These are phyloP conservation scores for Chelon auratus DNA, from an alignment of 2,797 vertebrate genomes.

Conservation along the genomic window DNA sequence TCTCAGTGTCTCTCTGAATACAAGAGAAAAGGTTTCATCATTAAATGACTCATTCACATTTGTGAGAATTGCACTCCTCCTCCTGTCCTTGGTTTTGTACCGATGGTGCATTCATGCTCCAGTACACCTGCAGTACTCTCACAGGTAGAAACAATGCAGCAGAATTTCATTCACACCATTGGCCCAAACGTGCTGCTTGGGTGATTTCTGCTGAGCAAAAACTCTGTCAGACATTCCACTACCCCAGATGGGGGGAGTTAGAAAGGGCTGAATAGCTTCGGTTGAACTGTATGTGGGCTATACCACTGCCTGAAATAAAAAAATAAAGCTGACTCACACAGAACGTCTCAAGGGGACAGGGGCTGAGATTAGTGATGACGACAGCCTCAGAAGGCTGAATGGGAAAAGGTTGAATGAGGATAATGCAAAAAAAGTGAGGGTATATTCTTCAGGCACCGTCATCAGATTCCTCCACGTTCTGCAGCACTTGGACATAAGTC, in stretches of 20 bases:
- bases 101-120: constrained; percentile 13
- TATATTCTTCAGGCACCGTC: constrained; percentile 27
- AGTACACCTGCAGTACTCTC: constrained; percentile 43
- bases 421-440: constrained; percentile 10
- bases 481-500: constrained; percentile 19
- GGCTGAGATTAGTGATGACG: constrained; percentile 34
- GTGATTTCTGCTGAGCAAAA: constrained; percentile 56
- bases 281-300: constrained; percentile 38
- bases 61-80: background rate
- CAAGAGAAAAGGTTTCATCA: background rate
- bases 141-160: constrained; percentile 44
- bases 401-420: constrained; percentile 34
- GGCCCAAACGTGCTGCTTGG: constrained; percentile 46
- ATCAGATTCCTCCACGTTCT: constrained; percentile 25
- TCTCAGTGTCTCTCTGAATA: no score
- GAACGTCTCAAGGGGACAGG: constrained; percentile 41
- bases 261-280: constrained; percentile 27
- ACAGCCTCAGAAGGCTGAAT: constrained; percentile 30
- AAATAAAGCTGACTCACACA: constrained; percentile 67
- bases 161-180: constrained; percentile 24
- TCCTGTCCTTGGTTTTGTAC: constrained; percentile 24
- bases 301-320: constrained; percentile 5
- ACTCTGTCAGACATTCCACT: constrained; percentile 54
- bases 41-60: background rate
- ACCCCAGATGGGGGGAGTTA: constrained; percentile 22